phyloP scores from a whole-genome alignment of 2,888 invertebrate genomes.

The Philonicus albiceps region DNA sequence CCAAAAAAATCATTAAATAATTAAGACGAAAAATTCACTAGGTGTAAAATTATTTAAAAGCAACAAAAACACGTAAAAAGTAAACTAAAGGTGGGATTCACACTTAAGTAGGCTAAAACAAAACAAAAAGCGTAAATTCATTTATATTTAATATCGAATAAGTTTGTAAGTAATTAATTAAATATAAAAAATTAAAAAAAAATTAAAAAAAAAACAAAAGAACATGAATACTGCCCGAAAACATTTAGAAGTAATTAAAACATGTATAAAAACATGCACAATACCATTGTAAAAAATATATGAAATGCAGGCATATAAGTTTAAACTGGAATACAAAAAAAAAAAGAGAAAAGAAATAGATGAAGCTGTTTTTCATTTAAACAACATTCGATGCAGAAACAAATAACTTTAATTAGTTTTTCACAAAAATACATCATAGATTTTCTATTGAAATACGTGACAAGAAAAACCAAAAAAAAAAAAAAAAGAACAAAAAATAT shows the following conservation, averaged over 20 bases:
- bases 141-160: not conserved
- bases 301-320: not conserved
- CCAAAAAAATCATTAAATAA: not conserved
- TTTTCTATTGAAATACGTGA: not conserved
- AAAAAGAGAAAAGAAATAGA: not conserved
- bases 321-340: not conserved
- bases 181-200: not conserved
- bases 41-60: not conserved
- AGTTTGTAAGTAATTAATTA: not conserved
- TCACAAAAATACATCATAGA: not conserved
- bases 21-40: not conserved
- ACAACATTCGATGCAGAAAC: not conserved
- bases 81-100: not conserved
- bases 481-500: not conserved
- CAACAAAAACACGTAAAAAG: not conserved
- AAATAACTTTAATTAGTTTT: not conserved
- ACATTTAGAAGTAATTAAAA: constrained; percentile 11
- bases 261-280: constrained; percentile 4
- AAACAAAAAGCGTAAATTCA: not conserved
- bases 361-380: not conserved
- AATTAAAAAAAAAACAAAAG: constrained; percentile 17
- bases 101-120: not conserved
- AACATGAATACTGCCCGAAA: constrained; percentile 27
- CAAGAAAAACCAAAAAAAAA: not conserved
- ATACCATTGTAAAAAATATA: not conserved